Evolutionary conservation across 64 coral and sea anemone species (phyloP).

Genomic region (Catalaphyllia jardinei): DNA sequence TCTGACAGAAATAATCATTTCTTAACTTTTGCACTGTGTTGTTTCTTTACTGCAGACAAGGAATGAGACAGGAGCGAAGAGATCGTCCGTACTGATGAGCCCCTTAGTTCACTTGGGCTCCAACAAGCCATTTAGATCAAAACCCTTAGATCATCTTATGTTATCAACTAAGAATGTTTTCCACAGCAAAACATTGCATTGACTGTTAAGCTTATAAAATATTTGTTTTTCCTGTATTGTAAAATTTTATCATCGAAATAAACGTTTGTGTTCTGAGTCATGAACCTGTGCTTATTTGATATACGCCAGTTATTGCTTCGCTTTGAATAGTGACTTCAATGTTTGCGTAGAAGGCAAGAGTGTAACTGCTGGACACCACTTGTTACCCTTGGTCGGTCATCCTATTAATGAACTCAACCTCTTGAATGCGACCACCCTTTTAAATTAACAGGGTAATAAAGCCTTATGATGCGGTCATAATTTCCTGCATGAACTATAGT

Average conservation of each 20-base stretch:
- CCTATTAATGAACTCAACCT: no score
- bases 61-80: slow-evolving; percentile 65
- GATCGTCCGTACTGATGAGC: slow-evolving; percentile 48
- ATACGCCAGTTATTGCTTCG: neutral
- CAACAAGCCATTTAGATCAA: neutral
- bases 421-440: no score
- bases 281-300: neutral
- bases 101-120: neutral
- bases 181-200: neutral
- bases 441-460: no score
- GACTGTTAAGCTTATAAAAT: slow-evolving; percentile 7
- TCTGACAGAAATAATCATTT: neutral
- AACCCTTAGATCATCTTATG: neutral
- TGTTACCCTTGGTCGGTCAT: no score
- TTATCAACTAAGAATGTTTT: neutral
- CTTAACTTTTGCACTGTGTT: no score
- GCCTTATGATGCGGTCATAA: no score
- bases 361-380: no score
- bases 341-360: no score
- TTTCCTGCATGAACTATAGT: no score
- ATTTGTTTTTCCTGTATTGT: slow-evolving; percentile 9
- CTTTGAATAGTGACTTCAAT: no score
- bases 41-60: slow-evolving; percentile 44
- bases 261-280: neutral
- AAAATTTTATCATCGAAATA: neutral